These are phyloP conservation scores for Dryas iulia DNA, from an alignment of 1,140 invertebrate species.

Conservation along the genomic window DNA sequence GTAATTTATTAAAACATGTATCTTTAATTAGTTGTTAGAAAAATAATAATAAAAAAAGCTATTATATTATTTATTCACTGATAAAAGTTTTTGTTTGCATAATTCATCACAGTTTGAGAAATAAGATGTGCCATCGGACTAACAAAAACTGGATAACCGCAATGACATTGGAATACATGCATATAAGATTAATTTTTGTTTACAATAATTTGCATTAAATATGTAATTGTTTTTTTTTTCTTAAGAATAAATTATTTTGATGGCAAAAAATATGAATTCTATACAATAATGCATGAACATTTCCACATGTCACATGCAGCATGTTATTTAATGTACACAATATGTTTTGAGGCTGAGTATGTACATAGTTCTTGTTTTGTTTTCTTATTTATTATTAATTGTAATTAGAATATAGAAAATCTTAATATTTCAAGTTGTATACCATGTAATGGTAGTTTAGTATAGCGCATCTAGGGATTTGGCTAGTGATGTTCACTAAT, in stretches of 20 bases:
- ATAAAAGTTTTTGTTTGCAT: not conserved
- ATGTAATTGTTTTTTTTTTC: no score
- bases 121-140: slow-evolving; percentile 1
- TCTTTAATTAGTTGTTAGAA: slow-evolving; percentile 15
- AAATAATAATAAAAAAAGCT: not conserved
- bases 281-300: no score
- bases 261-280: no score
- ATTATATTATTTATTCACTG: not conserved
- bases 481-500: slow-evolving; percentile 64
- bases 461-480: slow-evolving; percentile 38
- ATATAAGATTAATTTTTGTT: not conserved
- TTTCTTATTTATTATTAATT: slow-evolving; percentile 70
- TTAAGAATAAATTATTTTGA: no score
- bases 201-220: not conserved
- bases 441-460: slow-evolving; percentile 62
- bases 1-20: slow-evolving; percentile 17
- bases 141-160: not conserved
- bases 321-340: not conserved
- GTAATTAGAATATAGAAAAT: slow-evolving; percentile 48
- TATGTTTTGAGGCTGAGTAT: slow-evolving; percentile 69
- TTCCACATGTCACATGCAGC: no score
- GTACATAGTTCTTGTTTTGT: slow-evolving; percentile 60
- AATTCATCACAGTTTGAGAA: not conserved
- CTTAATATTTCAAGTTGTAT: slow-evolving; percentile 38
- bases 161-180: not conserved